A percentile compares a stretch with the other conserved stretches of the same genome.
These are phyloP conservation scores for Coluber constrictor DNA, from an alignment of 2,797 vertebrate species.

Conservation along the genomic window DNA sequence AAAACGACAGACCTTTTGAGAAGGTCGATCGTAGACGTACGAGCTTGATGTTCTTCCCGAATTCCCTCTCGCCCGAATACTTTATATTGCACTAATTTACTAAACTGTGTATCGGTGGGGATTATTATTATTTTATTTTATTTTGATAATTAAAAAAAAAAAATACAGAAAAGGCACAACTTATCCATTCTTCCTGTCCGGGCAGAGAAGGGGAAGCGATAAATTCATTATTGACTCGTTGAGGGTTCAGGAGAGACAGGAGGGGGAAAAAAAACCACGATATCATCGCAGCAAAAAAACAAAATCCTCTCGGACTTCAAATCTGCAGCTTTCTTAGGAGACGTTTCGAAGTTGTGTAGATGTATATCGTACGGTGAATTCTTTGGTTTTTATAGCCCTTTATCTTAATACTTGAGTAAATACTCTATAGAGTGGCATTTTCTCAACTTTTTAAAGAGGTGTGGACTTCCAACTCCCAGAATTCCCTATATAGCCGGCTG, in stretches of 20 bases:
- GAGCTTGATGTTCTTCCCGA: constrained; percentile 19
- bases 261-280: too few relatives aligned
- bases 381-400: constrained; percentile 66
- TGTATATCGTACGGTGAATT: constrained; percentile 58
- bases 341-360: constrained; percentile 56
- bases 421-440: constrained; percentile 21
- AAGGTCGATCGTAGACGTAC: constrained; percentile 51
- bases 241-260: background rate
- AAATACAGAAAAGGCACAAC: constrained; percentile 64
- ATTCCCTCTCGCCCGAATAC: constrained; percentile 64
- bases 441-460: constrained; percentile 48
- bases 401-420: constrained; percentile 67
- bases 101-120: constrained; percentile 69
- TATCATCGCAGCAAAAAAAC: background rate
- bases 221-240: background rate
- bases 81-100: constrained; percentile 81
- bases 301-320: constrained; percentile 57
- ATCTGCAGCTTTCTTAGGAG: constrained; percentile 65
- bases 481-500: background rate
- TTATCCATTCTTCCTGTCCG: constrained; percentile 65
- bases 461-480: background rate
- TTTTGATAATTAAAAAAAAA: constrained; percentile 50
- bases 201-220: constrained; percentile 2
- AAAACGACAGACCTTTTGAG: background rate
- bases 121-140: background rate